A percentile compares a stretch with the other conserved stretches of the same genome.
Conservation (phyloP, 2,888 invertebrate species). For the Onthophagus sagittarius region DNA sequence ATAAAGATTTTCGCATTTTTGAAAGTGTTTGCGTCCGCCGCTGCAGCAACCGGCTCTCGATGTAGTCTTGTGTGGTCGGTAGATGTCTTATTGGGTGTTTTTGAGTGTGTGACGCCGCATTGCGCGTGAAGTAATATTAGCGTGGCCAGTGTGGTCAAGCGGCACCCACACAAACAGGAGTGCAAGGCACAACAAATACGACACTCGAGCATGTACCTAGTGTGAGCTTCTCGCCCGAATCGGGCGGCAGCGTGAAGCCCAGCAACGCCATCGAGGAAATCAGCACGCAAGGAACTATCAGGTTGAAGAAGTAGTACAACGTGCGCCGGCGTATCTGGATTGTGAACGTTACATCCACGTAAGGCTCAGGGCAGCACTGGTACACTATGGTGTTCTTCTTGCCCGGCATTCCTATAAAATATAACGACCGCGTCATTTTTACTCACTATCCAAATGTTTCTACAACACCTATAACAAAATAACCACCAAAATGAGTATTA, state of each 20-base stretch:
- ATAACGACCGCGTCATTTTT: neutral
- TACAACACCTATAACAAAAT: neutral
- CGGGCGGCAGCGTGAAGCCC: conserved; percentile 97
- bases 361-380: conserved; percentile 91
- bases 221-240: conserved; percentile 94
- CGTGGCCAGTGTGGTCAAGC: conserved; percentile 38
- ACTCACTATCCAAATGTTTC: neutral
- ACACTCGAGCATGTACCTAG: conserved; percentile 65
- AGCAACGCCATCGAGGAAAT: conserved; percentile 98
- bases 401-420: conserved; percentile 78
- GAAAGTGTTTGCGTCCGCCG: conserved; percentile 41
- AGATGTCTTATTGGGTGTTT: conserved; percentile 17
- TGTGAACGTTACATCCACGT: conserved; percentile 94
- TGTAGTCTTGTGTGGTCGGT: conserved; percentile 24
- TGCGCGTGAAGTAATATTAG: conserved; percentile 34
- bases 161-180: conserved; percentile 40
- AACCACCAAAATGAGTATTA: neutral
- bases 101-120: conserved; percentile 24
- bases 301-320: conserved; percentile 98
- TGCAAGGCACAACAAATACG: conserved; percentile 37
- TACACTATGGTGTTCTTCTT: conserved; percentile 86
- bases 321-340: conserved; percentile 95
- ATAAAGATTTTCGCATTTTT: conserved; percentile 48
- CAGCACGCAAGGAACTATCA: conserved; percentile 97
- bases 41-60: conserved; percentile 31